Evolutionary conservation across 2,888 invertebrate species (phyloP).

Genomic region (Sthenelais limicola): DNA sequence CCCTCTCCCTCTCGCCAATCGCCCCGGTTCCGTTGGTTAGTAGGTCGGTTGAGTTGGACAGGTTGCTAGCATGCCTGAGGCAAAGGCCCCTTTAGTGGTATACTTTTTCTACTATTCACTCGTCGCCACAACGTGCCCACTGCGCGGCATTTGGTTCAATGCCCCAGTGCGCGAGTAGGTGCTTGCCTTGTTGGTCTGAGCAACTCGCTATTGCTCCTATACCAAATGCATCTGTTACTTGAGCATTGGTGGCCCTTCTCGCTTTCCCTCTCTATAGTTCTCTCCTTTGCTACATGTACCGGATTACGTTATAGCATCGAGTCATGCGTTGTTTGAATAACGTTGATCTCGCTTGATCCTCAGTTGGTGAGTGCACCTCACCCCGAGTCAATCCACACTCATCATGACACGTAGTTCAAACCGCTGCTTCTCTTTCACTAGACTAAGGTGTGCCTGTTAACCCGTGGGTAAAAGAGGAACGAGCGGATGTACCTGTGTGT

Average conservation of each 20-base stretch:
- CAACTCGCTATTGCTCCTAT: too few relatives aligned
- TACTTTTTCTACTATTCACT: background rate
- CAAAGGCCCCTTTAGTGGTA: too few relatives aligned
- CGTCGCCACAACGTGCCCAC: background rate
- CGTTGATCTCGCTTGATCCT: conserved; percentile 14
- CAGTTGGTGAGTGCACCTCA: background rate
- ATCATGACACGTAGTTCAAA: background rate
- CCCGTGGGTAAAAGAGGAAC: background rate
- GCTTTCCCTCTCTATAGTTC: too few relatives aligned
- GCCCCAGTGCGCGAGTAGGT: background rate
- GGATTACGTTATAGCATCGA: too few relatives aligned
- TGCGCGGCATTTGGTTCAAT: background rate
- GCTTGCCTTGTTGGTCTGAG: too few relatives aligned
- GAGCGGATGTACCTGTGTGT: too few relatives aligned
- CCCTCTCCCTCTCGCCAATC: background rate
- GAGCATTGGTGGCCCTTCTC: too few relatives aligned
- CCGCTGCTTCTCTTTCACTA: background rate
- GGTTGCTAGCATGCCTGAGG: too few relatives aligned
- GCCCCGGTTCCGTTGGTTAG: background rate
- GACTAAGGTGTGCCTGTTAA: conserved; percentile 1
- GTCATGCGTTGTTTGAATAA: conserved; percentile 6
- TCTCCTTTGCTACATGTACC: too few relatives aligned
- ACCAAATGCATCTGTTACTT: too few relatives aligned
- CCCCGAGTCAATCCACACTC: background rate
- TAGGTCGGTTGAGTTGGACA: too few relatives aligned